A percentile compares a stretch with the other conserved stretches of the same genome.
Conservation (phyloP, 2,888 invertebrate species). For the Panzeria rudis region DNA sequence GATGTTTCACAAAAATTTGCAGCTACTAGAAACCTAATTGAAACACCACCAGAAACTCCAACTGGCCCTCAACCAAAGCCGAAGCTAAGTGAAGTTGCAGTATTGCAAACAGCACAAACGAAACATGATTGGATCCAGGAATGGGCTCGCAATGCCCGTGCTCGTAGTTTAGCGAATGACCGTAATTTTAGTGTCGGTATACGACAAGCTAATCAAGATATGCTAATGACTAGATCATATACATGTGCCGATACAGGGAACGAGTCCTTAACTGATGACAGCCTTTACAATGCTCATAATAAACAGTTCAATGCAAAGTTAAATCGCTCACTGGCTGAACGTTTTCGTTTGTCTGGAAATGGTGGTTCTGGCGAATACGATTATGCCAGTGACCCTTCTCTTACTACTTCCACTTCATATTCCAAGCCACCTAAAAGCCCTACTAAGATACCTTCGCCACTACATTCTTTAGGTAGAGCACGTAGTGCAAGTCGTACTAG, state of each 20-base stretch:
- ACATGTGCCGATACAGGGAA: constrained; percentile 79
- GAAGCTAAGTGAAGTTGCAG: constrained; percentile 78
- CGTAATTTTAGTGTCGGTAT: constrained; percentile 60
- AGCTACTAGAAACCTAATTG: constrained; percentile 74
- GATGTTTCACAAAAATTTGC: constrained; percentile 75
- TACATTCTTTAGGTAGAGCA: constrained; percentile 86
- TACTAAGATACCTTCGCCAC: constrained; percentile 91
- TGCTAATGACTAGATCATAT: constrained; percentile 83
- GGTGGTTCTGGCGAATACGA: constrained; percentile 80
- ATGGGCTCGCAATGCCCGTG: constrained; percentile 87
- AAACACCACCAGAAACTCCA: constrained; percentile 79
- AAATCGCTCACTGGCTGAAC: constrained; percentile 79
- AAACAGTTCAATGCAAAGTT: constrained; percentile 77
- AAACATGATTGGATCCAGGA: constrained; percentile 86
- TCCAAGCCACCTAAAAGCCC: constrained; percentile 84
- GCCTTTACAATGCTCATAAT: constrained; percentile 77
- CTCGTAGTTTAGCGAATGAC: constrained; percentile 81
- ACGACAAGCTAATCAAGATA: constrained; percentile 67
- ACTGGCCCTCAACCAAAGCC: constrained; percentile 69
- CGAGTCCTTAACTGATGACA: constrained; percentile 81
- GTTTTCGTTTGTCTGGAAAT: constrained; percentile 79
- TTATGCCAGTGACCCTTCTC: constrained; percentile 82
- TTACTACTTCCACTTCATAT: constrained; percentile 74
- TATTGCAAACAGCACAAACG: constrained; percentile 81
- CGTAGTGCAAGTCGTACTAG: constrained; percentile 84